Evolutionary conservation across 2,888 invertebrate species (phyloP).

Genomic region (Autographa gamma): DNA sequence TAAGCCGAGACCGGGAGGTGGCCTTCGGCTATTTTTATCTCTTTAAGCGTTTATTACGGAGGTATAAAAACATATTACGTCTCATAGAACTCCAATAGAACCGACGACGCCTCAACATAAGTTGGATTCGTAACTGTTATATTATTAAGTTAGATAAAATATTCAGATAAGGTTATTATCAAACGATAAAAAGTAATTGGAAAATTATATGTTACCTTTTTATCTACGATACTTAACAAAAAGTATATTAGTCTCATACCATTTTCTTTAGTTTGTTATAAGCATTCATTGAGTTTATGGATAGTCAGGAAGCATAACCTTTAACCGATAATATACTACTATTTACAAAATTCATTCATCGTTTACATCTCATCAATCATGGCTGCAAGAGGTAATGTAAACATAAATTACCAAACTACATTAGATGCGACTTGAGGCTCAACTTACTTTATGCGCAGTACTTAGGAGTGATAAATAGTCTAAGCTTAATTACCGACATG

Average conservation of each 20-base stretch:
- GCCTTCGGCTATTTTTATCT: slow-evolving; percentile 75
- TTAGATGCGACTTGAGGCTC: background rate
- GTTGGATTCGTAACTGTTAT: slow-evolving; percentile 15
- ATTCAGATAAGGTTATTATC: slow-evolving; percentile 32
- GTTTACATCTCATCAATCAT: slow-evolving; percentile 32
- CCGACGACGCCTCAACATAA: slow-evolving; percentile 12
- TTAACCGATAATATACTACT: background rate
- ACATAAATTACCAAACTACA: slow-evolving; percentile 2
- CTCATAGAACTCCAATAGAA: slow-evolving; percentile 19
- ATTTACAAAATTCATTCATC: slow-evolving; percentile 1
- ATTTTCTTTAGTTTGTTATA: slow-evolving; percentile 31
- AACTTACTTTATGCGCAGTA: slow-evolving; percentile 1
- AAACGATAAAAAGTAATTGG: slow-evolving; percentile 41
- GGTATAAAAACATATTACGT: slow-evolving; percentile 26
- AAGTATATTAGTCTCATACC: slow-evolving; percentile 14
- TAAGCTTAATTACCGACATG: slow-evolving; percentile 36
- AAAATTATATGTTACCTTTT: slow-evolving; percentile 29
- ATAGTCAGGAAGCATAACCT: slow-evolving; percentile 1
- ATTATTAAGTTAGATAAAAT: slow-evolving; percentile 39
- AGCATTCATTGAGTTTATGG: slow-evolving; percentile 7
- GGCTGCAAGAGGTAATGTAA: slow-evolving; percentile 9
- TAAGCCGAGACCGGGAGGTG: slow-evolving; percentile 59
- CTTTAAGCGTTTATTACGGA: slow-evolving; percentile 27
- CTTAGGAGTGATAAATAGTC: slow-evolving; percentile 26
- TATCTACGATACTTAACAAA: slow-evolving; percentile 29